Base-by-base conservation (phyloP, 1,140 invertebrate species). In the Phortica variegata region DNA sequence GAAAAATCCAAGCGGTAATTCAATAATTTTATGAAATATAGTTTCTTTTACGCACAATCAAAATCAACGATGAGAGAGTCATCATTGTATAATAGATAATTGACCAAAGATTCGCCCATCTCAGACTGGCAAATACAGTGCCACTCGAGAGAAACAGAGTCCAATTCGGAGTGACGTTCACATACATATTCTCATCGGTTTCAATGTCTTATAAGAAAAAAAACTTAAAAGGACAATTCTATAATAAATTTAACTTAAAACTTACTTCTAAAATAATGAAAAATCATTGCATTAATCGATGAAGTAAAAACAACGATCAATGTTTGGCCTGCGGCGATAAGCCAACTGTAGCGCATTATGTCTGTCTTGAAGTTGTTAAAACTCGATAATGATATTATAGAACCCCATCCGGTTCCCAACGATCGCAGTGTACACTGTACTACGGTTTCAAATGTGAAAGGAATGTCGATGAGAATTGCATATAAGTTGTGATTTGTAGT, bases 291-390 rank as follows among this genome's bases (percentile, higher is more conserved):
- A 3, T 34, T 1, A 2, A 34, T 18, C 12, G 20, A n/a, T 13
- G 20, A 20, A 20, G 13, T 3, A 7, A 34, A 34, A 31, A 5
- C 21, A 16, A 36, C n/a, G n/a, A 36, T 5, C 2, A 19, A 13
- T 7, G 20, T 20, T 23, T 36, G 33, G 3, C 39, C 53, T 0
- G 51, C 6, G 47, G 43, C 36, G 20, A 55, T 47, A 12, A 47
- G 13, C 47, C 48, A 55, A 47, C 48, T 55, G 12, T 39, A 26
- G 21, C 16, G 21, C 34, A 44, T 52, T 2, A 52, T 49, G 20
- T 93, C 89, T 63, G 93, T 93, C 60, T 87, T 81, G 63, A 93
- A 93, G 52, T 83, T 82, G 75, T 95, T 94, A 69, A 91, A 93
- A 71, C 89, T 92, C 8, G 91, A 88, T 80, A 92, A 91, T 44